Base-by-base conservation (phyloP, 2,797 vertebrate genomes). In the Cottoperca gobio region DNA sequence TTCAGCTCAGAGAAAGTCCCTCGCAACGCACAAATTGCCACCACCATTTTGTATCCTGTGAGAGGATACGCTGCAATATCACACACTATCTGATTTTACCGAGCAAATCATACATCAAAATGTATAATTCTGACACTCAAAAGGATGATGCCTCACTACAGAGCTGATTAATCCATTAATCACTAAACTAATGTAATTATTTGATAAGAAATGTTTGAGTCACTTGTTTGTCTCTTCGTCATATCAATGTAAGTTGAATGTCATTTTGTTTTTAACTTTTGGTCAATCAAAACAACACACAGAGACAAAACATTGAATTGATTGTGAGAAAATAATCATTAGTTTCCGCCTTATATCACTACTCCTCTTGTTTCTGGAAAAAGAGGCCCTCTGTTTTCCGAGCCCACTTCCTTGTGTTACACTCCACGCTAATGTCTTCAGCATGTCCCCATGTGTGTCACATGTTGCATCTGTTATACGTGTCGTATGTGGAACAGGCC, bases 41-140 rank as follows among this genome's bases (percentile, higher is more conserved):
- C 75, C 43, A 28, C 83, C 89, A 88, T 90, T 90, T 91, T 89
- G 85, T 77, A 53, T 78, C 65, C 77, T 57, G 66, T 14, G 37
- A 75, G 66, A 57, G 52, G 55, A 61, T 33, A 54, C 57, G 45
- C 73, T 76, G 46, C 70, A 57, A n/a, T n/a, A 50, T 70, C 54
- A 57, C 28, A 21, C 61, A 6, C 45, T 43, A 28, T 45, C 28
- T 50, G 40, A 52, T 48, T 67, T 5, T 3, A 31, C 23, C 13
- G 37, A 46, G n/a, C 14, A 64, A 31, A n/a, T n/a, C 6, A 26
- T 59, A 35, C 5, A 23, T 49, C 24, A 2, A n/a, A 67, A 70
- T 37, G 5, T 63, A 6, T 52, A 28, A 50, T 59, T 23, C 2
- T 24, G 33, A 19, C 9, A 11, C 28, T 39, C 10, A 61, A 13